Base-by-base conservation (phyloP, 2,888 invertebrate genomes). In the Spodoptera picta region DNA sequence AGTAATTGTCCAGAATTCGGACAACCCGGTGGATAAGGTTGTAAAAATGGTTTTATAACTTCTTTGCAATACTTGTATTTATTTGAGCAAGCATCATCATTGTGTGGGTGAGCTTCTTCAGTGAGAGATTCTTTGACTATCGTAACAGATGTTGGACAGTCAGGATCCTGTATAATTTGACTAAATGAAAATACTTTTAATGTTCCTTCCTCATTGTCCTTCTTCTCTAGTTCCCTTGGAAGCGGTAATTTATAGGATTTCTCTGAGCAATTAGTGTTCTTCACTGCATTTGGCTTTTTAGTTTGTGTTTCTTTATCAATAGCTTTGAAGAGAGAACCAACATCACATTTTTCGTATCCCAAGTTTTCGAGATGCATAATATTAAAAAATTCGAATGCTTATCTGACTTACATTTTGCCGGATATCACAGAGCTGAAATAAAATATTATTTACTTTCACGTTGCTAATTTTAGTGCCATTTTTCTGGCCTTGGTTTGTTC, bases 1-100 rank as follows among this genome's bases (percentile, higher is more conserved):
- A 87, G 45, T 51, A 80, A 62, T 19, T 87, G 83, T 19, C 81
- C 79, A 24, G 81, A 80, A 44, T 78, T 71, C 12, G 75, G 76
- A 58, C 80, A 81, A 42, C 81, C 72, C 11, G 68, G 57, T 19
- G 81, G 76, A 49, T 73, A 68, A 48, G 73, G 60, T 65, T 82
- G 84, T 7, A 86, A 57, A 19, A 79, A 84, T 0, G 89, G 89
- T 62, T 80, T 81, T 45, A 85, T 85, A 3, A 89, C 81, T 77
- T 90, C 90, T 68, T 78, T 86, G 55, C 85, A 85, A 59, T 87
- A 87, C 60, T 65, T 83, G 49, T 83, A 83, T 58, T 79, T 75
- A 7, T 76, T 83, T 10, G 81, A 65, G 43, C 66, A 62, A 7
- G 48, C 65, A 6, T 71, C 73, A 12, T 76, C 69, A 7, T 73